phyloP scores from a whole-genome alignment of 2,113 vertebrate species.

The Oxygymnocypris stewartii region DNA sequence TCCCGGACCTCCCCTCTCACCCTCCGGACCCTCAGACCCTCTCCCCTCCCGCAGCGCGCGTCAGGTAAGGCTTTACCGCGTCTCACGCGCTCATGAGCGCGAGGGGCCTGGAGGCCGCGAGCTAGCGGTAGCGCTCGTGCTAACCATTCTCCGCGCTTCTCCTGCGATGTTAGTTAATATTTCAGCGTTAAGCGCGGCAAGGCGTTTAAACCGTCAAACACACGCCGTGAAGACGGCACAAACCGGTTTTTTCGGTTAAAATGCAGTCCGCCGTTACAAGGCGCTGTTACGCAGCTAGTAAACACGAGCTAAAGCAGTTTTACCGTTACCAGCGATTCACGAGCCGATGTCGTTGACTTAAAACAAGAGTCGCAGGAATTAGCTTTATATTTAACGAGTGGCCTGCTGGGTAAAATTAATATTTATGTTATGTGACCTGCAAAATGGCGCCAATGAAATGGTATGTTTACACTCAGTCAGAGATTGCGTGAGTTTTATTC shows the following conservation, averaged over 20 bases:
- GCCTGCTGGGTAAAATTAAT: not conserved
- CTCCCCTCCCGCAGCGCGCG: constrained; percentile 72
- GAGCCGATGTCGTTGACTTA: too few relatives aligned
- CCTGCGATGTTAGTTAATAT: not conserved
- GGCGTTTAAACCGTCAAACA: not conserved
- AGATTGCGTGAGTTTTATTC: not conserved
- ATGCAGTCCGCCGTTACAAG: too few relatives aligned
- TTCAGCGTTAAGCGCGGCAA: not conserved
- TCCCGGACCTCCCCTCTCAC: constrained; percentile 80
- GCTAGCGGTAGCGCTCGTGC: not conserved
- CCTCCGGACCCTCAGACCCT: constrained; percentile 79
- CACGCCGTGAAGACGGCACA: not conserved
- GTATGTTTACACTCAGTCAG: not conserved
- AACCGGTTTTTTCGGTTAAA: not conserved
- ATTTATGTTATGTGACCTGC: not conserved
- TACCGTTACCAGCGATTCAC: not conserved
- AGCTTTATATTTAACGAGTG: not conserved
- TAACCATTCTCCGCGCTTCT: not conserved
- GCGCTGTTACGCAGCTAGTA: constrained; percentile 15
- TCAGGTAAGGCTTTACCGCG: constrained; percentile 47
- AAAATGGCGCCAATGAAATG: not conserved
- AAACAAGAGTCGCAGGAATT: not conserved
- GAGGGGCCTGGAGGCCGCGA: constrained; percentile 29
- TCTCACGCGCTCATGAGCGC: not conserved
- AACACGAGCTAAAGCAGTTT: not conserved